A percentile compares a stretch with the other conserved stretches of the same genome.
Conservation (phyloP, 2,797 vertebrate genomes). For the Hyperoplus immaculatus region DNA sequence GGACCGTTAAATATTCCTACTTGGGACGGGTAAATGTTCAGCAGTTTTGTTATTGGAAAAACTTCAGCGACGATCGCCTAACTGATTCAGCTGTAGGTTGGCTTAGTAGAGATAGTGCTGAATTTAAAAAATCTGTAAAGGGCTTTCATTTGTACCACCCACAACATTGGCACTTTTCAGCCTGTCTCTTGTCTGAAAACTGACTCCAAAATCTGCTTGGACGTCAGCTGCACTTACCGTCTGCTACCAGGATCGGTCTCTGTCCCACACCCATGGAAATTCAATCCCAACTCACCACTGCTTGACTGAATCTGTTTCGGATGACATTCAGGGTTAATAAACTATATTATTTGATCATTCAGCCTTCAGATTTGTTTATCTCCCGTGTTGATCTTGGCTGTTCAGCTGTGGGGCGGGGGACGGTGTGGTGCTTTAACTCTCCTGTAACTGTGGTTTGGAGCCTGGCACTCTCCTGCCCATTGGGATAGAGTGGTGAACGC, state of each 20-base stretch:
- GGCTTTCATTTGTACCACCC: background rate
- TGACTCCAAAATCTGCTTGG: slow-evolving; percentile 35
- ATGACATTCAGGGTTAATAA: slow-evolving; percentile 9
- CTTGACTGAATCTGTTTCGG: slow-evolving; percentile 29
- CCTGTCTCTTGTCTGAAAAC: background rate
- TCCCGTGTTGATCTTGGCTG: slow-evolving; percentile 23
- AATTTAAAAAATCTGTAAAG: background rate
- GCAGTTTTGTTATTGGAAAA: no score
- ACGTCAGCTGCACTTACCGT: slow-evolving; percentile 47
- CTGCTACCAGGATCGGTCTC: slow-evolving; percentile 14
- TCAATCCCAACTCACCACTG: background rate
- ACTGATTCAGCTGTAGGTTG: background rate
- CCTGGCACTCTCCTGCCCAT: slow-evolving; percentile 59
- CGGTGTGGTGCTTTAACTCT: slow-evolving; percentile 30
- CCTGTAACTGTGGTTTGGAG: slow-evolving; percentile 62
- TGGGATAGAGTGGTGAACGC: slow-evolving; percentile 66
- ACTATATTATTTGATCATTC: slow-evolving; percentile 13
- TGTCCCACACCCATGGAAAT: slow-evolving; percentile 44
- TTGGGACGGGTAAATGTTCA: background rate
- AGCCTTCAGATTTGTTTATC: slow-evolving; percentile 13
- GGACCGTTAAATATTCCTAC: background rate
- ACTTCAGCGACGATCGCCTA: background rate
- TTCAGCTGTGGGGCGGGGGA: slow-evolving; percentile 13
- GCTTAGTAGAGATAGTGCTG: background rate
- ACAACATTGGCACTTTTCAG: background rate